Evolutionary conservation across 2,888 invertebrate genomes (phyloP).

Genomic region (Caenorhabditis angaria): DNA sequence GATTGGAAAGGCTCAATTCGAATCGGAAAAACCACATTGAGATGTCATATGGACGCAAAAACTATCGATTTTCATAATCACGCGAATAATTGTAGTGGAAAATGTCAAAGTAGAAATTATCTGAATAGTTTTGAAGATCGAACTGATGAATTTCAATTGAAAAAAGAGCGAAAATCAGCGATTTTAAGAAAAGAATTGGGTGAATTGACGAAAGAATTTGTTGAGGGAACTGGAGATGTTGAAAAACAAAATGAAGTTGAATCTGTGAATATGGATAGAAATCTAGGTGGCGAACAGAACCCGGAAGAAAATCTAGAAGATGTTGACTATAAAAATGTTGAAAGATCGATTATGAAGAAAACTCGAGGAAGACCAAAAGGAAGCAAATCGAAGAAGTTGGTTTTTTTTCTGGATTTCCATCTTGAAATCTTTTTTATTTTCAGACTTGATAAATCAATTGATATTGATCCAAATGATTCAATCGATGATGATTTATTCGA

Average conservation of each 20-base stretch:
- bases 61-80: conserved; percentile 73
- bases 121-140: conserved; percentile 28
- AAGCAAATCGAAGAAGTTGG: conserved; percentile 22
- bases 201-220: conserved; percentile 13
- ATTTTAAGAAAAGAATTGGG: conserved; percentile 10
- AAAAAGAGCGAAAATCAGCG: conserved; percentile 14
- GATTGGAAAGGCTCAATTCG: conserved; percentile 74
- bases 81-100: conserved; percentile 72
- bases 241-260: conserved; percentile 9
- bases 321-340: no score
- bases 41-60: conserved; percentile 73
- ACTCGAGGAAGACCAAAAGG: conserved; percentile 28
- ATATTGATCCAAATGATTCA: no score
- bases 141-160: conserved; percentile 17
- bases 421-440: no score
- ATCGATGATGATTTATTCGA: no score
- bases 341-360: no score
- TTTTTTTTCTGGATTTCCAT: not conserved
- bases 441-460: no score
- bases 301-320: no score
- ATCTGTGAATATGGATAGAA: no score
- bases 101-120: conserved; percentile 72
- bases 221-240: not conserved
- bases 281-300: no score
- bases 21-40: conserved; percentile 67